Evolutionary conservation across 92 coral and sea anemone genomes (phyloP), one percentile per base, ranked within the genome.

Genomic region (Metridium senile): DNA sequence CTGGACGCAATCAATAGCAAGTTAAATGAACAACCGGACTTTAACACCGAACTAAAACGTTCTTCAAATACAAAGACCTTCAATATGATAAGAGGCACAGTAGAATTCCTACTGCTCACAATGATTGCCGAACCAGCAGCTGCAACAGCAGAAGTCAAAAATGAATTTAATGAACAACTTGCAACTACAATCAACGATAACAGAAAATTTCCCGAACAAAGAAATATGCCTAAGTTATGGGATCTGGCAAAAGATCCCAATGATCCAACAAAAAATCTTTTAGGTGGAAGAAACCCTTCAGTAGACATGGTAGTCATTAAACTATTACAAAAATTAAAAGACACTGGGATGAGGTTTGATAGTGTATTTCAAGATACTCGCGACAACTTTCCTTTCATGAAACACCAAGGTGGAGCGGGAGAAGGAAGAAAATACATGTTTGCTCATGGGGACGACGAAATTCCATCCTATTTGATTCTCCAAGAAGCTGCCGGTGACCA

Each of bases 31-130:
- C 59, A 54, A 54, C 59, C 59, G 17, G 23, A 54, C 17, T 54
- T 54, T 20, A 20, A 21, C 25, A 10, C n/a, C 20, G 23, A 54
- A 54, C 59, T 30, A 3, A 63, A 63, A 23, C 39, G 9, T 10
- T 0, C 9, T 31, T 7, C 13, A 16, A 20, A 30, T 13, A 25
- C 19, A 22, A 26, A 57, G 30, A 29, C 89, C 8, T 33, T 76
- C 1, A 74, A 86, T 10, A 70, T 66, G 9, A 57, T 26, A 21
- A 77, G 90, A 10, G 82, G 77, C 22, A 33, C 90, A 0, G 80
- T 81, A 54, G 90, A 86, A 59, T 81, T 86, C 33, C 22, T 86
- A 76, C n/a, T n/a, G n/a, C n/a, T n/a, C n/a, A 39, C 49, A 13
- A 39, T 39, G 49, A 39, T 39, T 39, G 6, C 49, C 25, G 47